Evolutionary conservation across 2,113 vertebrate genomes (phyloP).

Genomic region (Myrmophylax atrothorax): DNA sequence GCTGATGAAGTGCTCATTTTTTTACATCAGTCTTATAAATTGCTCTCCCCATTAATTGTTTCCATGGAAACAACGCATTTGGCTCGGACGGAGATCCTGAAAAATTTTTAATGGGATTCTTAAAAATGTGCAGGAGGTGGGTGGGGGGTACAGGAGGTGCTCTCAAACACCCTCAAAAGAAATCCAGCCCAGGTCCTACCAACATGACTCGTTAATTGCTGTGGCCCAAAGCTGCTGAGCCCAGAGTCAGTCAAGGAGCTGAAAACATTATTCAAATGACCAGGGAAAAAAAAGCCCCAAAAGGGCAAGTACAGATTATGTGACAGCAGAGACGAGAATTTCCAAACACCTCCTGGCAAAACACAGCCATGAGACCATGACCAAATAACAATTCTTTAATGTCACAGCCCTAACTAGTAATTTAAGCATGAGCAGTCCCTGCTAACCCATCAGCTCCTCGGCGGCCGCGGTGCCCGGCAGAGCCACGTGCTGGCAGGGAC

Average conservation of each 20-base stretch:
- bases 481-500: neutral
- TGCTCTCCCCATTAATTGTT: slow-evolving; percentile 84
- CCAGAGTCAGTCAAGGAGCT: slow-evolving; percentile 20
- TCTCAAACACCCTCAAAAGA: neutral
- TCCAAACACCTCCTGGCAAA: slow-evolving; percentile 54
- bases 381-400: slow-evolving; percentile 49
- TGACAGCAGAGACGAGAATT: slow-evolving; percentile 46
- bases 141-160: neutral
- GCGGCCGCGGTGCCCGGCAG: neutral
- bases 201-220: slow-evolving; percentile 30
- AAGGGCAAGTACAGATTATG: slow-evolving; percentile 61
- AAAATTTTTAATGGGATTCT: slow-evolving; percentile 76
- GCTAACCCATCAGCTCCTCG: slow-evolving; percentile 37
- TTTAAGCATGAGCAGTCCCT: slow-evolving; percentile 40
- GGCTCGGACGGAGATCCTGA: slow-evolving; percentile 74
- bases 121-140: slow-evolving; percentile 57
- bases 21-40: slow-evolving; percentile 82
- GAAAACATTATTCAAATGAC: slow-evolving; percentile 55
- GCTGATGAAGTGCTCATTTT: slow-evolving; percentile 75
- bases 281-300: slow-evolving; percentile 23
- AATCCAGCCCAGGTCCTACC: slow-evolving; percentile 25
- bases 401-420: slow-evolving; percentile 57
- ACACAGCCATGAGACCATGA: slow-evolving; percentile 27
- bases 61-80: slow-evolving; percentile 83
- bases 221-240: slow-evolving; percentile 45